Base-by-base conservation (phyloP, 2,797 vertebrate genomes). In the Poecile montanus region DNA sequence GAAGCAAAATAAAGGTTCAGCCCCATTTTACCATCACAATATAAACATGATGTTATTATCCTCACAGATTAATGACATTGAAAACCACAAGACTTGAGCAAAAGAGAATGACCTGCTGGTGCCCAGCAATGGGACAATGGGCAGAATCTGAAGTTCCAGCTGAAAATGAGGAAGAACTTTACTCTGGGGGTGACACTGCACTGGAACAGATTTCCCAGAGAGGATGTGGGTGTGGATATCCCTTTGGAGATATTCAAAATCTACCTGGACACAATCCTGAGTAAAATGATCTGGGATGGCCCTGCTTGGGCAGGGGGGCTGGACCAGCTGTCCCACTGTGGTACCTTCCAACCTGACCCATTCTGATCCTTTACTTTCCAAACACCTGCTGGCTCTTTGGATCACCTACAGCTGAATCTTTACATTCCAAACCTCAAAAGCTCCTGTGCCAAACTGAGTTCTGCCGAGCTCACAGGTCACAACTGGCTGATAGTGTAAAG, bases 51-150 rank as follows among this genome's bases (percentile, higher is more conserved):
- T 8, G n/a, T 81, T 40, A 40, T 27, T 21, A 27, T 27, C n/a
- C 29, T 20, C 27, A 60, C 16, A 68, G 32, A 60, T 36, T 62
- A 84, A 62, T 2, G 1, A 10, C 2, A 3, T 1, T 36, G 30
- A 86, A 58, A 86, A 60, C 7, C 32, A 30, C 26, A 67, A 81
- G 32, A 40, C 11, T 16, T 50, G 19, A 36, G 23, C 6, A 50
- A 66, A 81, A 61, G 17, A 61, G 30, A 73, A 42, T 23, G 18
- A 89, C 4, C 16, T 26, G 9, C 6, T 13, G 13, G 13, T n/a
- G 27, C 16, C 23, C 5, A 62, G 50, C 7, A 23, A 21, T 4
- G 15, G 5, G 18, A n/a, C 6, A n/a, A 20, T 0, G 5, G n/a
- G 16, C 38, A 73, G 18, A 48, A 50, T 29, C 6, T 3, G 6